Conservation (phyloP, 2,888 invertebrate genomes). For the Bembecia ichneumoniformis region DNA sequence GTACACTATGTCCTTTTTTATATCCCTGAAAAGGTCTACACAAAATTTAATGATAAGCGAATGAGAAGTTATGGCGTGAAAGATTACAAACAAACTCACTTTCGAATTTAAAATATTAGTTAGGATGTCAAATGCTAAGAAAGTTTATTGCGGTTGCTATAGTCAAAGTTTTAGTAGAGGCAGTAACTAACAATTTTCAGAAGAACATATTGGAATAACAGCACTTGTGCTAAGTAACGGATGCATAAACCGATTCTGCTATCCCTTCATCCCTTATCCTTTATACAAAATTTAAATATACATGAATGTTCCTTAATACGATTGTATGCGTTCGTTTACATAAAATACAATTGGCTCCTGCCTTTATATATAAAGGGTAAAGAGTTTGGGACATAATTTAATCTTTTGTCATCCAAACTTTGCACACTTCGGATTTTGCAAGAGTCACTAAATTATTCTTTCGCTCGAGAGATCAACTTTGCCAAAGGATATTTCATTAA, state of each 20-base stretch:
- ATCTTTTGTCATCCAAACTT: constrained; percentile 25
- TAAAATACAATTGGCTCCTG: not conserved
- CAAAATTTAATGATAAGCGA: too few species aligned
- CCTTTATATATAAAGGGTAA: not conserved
- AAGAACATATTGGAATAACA: too few species aligned
- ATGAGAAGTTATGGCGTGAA: too few species aligned
- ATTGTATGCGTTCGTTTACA: not conserved
- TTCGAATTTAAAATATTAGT: too few species aligned
- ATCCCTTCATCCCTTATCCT: not conserved
- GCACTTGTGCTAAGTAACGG: too few species aligned
- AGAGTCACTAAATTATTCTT: constrained; percentile 14
- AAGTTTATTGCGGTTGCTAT: too few species aligned
- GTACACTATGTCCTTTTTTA: too few species aligned
- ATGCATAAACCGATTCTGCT: not conserved
- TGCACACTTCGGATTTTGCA: constrained; percentile 16
- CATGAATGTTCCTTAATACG: not conserved
- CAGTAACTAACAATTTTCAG: too few species aligned
- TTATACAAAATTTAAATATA: not conserved
- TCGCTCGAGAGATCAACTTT: constrained; percentile 33
- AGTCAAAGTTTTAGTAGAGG: too few species aligned
- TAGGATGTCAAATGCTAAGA: too few species aligned
- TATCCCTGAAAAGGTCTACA: too few species aligned
- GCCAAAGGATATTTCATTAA: constrained; percentile 57
- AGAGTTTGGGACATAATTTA: constrained; percentile 27
- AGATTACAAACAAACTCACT: too few species aligned